Evolutionary conservation across 1,140 invertebrate genomes (phyloP), one percentile per base, ranked within the genome.

Genomic region (Microplitis mediator): DNA sequence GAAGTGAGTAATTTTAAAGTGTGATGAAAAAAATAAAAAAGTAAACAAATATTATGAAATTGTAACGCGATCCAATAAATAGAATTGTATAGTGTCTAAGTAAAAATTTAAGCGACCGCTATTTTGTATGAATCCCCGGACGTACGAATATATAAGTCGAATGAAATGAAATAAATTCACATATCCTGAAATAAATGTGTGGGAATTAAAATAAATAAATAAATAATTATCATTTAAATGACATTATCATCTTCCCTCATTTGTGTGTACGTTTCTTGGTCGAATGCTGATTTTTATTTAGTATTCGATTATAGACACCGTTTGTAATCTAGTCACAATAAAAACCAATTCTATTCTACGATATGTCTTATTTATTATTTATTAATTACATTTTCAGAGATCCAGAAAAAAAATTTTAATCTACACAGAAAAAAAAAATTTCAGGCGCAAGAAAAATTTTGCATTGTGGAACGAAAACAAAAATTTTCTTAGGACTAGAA

Each of bases 271-370:
- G 84, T 86, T 86, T 82, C 81, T 86, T 39, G 82, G 79, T 82
- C 82, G 82, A 77, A 81, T 80, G 77, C 14, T 63, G 61, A 16
- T 54, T 36, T 58, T 45, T n/a, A 51, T 65, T 35, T n/a, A 36
- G 32, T 34, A 72, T 83, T 80, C 81, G 79, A 75, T 75, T 67
- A 82, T 45, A 45, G 81, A 81, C 80, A 84, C 82, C 81, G 82
- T 86, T 87, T 87, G 84, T 87, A 87, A 86, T 87, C 85, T 87
- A 87, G 85, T 86, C 85, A 86, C 84, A 86, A 87, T 87, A 86
- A 86, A 85, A 86, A 82, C 79, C 82, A 85, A 86, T 85, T 86
- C 82, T 86, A 86, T 85, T 86, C 84, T 86, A 86, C 66, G 4
- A 14, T 35, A 54, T 6, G 34, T 61, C 36, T n/a, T 60, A 68